A percentile compares a stretch with the other conserved stretches of the same genome.
Conservation (phyloP, 2,888 invertebrate genomes). For the Artemia sinica region DNA sequence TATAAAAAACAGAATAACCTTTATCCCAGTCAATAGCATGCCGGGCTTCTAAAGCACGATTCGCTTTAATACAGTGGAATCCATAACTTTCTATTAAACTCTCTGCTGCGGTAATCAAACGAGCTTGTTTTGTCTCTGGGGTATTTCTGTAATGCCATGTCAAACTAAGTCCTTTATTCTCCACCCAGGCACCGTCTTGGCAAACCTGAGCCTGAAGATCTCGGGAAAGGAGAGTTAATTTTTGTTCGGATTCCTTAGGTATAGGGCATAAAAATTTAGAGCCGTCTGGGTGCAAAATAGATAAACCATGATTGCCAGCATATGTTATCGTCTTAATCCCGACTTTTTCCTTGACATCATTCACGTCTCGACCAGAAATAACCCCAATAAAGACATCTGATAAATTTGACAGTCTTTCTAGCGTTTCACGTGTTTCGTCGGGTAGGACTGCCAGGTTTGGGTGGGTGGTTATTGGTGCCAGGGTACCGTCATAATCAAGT, state of each 20-base stretch:
- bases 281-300: conserved; percentile 73
- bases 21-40: conserved; percentile 85
- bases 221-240: conserved; percentile 56
- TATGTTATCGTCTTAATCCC: conserved; percentile 78
- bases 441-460: conserved; percentile 73
- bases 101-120: conserved; percentile 51
- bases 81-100: conserved; percentile 48
- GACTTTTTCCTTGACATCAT: conserved; percentile 75
- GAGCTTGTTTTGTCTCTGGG: conserved; percentile 46
- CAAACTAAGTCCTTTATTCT: conserved; percentile 67
- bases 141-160: conserved; percentile 56
- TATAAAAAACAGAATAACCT: conserved; percentile 72
- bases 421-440: conserved; percentile 56
- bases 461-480: conserved; percentile 73
- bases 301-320: conserved; percentile 72
- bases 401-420: conserved; percentile 62
- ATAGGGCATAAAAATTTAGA: conserved; percentile 75
- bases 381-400: conserved; percentile 72
- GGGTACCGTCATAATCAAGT: conserved; percentile 70
- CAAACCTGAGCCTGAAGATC: conserved; percentile 51
- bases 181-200: conserved; percentile 74
- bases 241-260: conserved; percentile 60
- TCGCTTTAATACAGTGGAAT: conserved; percentile 54
- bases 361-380: conserved; percentile 61
- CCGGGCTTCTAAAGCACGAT: conserved; percentile 74